Conservation (phyloP, 2,888 invertebrate genomes). For the Ommatoiulus sabulosus region DNA sequence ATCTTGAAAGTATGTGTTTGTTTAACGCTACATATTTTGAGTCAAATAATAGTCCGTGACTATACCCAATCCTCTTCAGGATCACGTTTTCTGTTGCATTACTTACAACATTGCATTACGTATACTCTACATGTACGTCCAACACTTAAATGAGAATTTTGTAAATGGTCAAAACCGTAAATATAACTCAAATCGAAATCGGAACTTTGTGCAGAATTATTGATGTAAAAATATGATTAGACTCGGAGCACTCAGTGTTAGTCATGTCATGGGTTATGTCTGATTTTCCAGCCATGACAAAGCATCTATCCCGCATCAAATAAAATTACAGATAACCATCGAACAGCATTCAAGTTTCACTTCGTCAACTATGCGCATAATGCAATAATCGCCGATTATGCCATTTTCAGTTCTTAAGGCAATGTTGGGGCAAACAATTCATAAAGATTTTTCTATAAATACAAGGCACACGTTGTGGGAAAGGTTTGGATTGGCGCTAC, state of each 20-base stretch:
- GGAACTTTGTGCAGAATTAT: no score
- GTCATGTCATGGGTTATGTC: not conserved
- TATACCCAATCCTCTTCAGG: not conserved
- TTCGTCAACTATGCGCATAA: not conserved
- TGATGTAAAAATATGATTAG: no score
- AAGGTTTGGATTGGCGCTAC: not conserved
- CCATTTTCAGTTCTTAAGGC: not conserved
- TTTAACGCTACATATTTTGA: no score
- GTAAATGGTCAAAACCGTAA: no score
- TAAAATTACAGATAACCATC: not conserved
- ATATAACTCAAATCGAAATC: no score
- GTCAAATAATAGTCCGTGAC: not conserved
- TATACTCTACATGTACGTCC: no score
- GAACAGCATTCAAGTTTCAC: not conserved
- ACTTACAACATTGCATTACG: not conserved
- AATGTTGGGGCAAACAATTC: not conserved
- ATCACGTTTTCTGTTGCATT: not conserved
- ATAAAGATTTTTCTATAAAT: not conserved
- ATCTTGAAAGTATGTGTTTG: not conserved
- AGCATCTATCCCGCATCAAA: not conserved
- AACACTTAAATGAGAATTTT: no score
- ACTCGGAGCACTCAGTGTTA: no score
- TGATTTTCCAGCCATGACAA: not conserved
- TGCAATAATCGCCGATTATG: not conserved
- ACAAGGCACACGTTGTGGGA: not conserved